Base-by-base conservation (phyloP, 2,113 vertebrate genomes). In the Anas platyrhynchos region DNA sequence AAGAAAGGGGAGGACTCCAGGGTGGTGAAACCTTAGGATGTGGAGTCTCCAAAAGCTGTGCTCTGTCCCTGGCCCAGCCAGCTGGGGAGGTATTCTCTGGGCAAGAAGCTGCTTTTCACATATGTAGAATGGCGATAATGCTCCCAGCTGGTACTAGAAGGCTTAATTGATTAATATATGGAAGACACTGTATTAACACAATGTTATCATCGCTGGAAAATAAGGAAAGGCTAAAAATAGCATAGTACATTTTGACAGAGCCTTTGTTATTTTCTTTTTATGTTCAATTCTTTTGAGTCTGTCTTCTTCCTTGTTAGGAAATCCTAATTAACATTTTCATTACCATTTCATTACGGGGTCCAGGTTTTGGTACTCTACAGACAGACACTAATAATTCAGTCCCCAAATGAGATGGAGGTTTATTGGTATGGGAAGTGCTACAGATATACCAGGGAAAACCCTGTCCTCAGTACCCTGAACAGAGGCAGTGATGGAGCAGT, bases 251-350 rank as follows among this genome's bases (percentile, higher is more conserved):
- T 93, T 92, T 90, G 80, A 92, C 74, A 94, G 81, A 38, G 48
- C 88, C 66, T 96, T 96, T 91, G 69, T 91, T 94, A 84, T 78
- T 93, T 87, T 82, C 84, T 93, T 94, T 92, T 92, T 55, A 66
- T 89, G 78, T 44, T 95, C 86, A 36, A 27, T 73, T 95, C 89
- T 44, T 92, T 86, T n/a, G 74, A 91, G 81, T 36, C 74, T 79
- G 58, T 65, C 74, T 89, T 92, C 82, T 67, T 89, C 46, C 78
- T 84, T 20, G 3, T 91, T 79, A 88, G 81, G 55, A 87, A 94
- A 89, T 69, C 63, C 67, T 94, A 87, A 96, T 94, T 93, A 94
- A 69, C 55, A 68, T 89, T 95, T 94, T 74, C 58, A 58, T 93
- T 93, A 89, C 77, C 34, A 79, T 87, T 91, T 79, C 69, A 89